Evolutionary conservation across 2,888 invertebrate species (phyloP), one percentile per base, ranked within the genome.

Genomic region (Stenotaenia linearis): DNA sequence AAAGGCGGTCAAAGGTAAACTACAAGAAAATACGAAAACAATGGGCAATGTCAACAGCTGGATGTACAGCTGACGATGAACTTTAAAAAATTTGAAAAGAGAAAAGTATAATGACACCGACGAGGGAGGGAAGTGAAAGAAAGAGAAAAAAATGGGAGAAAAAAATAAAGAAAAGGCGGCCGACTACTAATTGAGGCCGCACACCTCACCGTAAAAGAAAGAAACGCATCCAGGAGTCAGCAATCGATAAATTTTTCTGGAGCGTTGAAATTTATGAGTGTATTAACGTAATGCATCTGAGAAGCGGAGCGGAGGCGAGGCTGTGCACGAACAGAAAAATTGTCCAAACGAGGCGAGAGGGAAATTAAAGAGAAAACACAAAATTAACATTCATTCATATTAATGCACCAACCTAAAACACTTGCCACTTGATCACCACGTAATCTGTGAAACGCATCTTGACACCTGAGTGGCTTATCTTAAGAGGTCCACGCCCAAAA

Each of bases 241-340:
- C 2, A 69, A 69, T 69, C 69, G 69, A 69, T 69, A 69, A 69
- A 69, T 69, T 25, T 69, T 69, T 69, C 69, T 69, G 28, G 69
- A 69, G 69, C 69, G 69, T 69, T 69, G 69, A 69, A 69, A 69
- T 69, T 69, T 69, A 69, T 69, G 69, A 69, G 69, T 69, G 69
- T 69, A 69, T 69, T 69, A 69, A 69, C 69, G 69, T 69, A 69
- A 69, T 69, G 69, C 69, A 69, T 69, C 69, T 69, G 69, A 69
- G 69, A 69, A 69, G 69, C 23, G 69, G 61, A 45, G 45, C 32
- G 32, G 32, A 32, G 32, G 32, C 32, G 32, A 32, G 32, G 32
- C 32, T 6, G 69, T 10, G 69, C 69, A 69, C 69, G 69, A 69
- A 28, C 69, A 69, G 69, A 69, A 69, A 69, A 69, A 69, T 69